Conservation (phyloP, 2,113 vertebrate species). For the Hippopotamus amphibius region DNA sequence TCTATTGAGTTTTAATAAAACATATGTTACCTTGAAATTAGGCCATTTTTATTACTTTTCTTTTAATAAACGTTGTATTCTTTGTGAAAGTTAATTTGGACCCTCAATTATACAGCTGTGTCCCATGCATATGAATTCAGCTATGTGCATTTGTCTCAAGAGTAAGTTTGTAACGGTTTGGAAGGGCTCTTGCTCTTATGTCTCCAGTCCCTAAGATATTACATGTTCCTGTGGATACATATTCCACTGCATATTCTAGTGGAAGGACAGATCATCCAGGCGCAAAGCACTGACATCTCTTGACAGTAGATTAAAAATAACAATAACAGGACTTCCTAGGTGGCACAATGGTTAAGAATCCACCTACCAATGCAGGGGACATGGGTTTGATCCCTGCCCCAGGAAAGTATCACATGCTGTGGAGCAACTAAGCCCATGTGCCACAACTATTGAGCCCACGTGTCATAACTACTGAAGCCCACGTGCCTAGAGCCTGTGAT, state of each 20-base stretch:
- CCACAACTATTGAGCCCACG: no score
- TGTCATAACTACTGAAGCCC: not conserved
- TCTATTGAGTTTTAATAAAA: not conserved
- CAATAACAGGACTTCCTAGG: not conserved
- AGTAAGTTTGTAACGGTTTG: not conserved
- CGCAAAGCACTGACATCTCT: not conserved
- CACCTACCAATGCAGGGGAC: not conserved
- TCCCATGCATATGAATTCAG: not conserved
- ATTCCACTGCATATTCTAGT: not conserved
- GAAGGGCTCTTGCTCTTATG: not conserved
- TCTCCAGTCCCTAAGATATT: not conserved
- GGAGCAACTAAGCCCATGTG: not conserved
- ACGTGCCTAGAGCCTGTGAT: rapidly evolving
- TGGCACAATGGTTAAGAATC: not conserved
- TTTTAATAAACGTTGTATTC: not conserved
- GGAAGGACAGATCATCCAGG: not conserved
- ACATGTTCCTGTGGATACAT: not conserved
- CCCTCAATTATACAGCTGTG: not conserved
- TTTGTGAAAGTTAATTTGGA: not conserved
- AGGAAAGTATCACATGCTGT: not conserved
- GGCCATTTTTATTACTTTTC: not conserved
- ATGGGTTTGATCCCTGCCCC: not conserved
- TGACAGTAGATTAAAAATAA: not conserved
- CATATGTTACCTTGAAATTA: not conserved
- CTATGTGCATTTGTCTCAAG: not conserved